These are phyloP conservation scores for Tenthredo distinguenda DNA, from an alignment of 2,888 invertebrate genomes.

Conservation along the genomic window DNA sequence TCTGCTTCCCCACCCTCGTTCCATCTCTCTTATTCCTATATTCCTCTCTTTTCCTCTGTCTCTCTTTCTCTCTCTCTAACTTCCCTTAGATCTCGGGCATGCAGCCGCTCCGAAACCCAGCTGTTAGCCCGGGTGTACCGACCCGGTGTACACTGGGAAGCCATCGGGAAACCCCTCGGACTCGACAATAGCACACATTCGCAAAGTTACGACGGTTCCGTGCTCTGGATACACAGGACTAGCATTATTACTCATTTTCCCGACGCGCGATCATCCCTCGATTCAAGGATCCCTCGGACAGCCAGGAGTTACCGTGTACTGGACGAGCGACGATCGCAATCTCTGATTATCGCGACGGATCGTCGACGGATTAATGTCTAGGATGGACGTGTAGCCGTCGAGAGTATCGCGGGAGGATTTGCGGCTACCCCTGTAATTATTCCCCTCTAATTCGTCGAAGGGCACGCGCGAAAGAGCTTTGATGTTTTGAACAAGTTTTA, in stretches of 20 bases:
- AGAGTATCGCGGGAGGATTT: background rate
- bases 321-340: constrained; percentile 6
- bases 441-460: background rate
- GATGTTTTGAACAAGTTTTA: background rate
- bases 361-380: background rate
- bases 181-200: constrained; percentile 54
- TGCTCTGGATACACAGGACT: constrained; percentile 57
- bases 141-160: constrained; percentile 13
- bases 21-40: constrained; percentile 36
- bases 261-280: constrained; percentile 37
- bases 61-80: background rate
- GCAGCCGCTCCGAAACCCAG: constrained; percentile 33
- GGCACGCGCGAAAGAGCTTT: background rate
- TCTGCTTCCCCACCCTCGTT: constrained; percentile 46
- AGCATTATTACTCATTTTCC: constrained; percentile 54
- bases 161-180: constrained; percentile 53
- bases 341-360: constrained; percentile 16
- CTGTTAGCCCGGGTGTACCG: constrained; percentile 32
- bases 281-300: constrained; percentile 40
- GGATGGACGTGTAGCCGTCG: background rate
- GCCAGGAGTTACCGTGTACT: background rate
- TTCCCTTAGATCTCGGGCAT: constrained; percentile 8
- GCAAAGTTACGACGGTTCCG: constrained; percentile 57
- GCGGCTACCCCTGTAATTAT: background rate
- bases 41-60: constrained; percentile 1